Percentiles rank a stretch among this genome's conserved stretches.
Conservation (phyloP, 2,888 invertebrate genomes). For the Drosophila affinis region DNA sequence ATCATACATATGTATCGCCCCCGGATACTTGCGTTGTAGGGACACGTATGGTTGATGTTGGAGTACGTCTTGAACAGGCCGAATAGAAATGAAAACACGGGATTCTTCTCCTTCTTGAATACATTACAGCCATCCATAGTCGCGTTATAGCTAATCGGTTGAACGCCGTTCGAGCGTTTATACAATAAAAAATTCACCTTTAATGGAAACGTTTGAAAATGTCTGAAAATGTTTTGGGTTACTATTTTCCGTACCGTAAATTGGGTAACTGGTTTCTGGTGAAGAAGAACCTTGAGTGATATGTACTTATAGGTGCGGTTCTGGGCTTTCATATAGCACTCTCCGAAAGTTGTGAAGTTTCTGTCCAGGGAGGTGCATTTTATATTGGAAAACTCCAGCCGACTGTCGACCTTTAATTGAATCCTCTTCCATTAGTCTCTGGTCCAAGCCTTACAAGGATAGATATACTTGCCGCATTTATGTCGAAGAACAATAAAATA, state of each 20-base stretch:
- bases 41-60: slow-evolving; percentile 36
- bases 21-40: slow-evolving; percentile 8
- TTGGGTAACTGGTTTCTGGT: slow-evolving; percentile 6
- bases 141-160: slow-evolving; percentile 16
- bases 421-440: too few species aligned
- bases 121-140: slow-evolving; percentile 24
- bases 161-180: slow-evolving; percentile 35
- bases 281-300: slow-evolving; percentile 10
- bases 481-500: background rate
- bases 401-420: slow-evolving; percentile 6
- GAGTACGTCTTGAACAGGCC: slow-evolving; percentile 12
- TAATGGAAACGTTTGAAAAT: background rate
- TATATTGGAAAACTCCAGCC: slow-evolving; percentile 43
- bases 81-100: slow-evolving; percentile 9
- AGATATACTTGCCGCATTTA: background rate
- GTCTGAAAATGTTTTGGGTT: too few species aligned
- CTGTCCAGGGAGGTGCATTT: slow-evolving; percentile 28
- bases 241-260: background rate
- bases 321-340: slow-evolving; percentile 39
- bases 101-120: background rate
- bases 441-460: accelerated
- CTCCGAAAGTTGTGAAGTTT: background rate
- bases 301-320: slow-evolving; percentile 43
- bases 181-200: slow-evolving; percentile 8
- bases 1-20: background rate